phyloP scores from a whole-genome alignment of 37 sponge, comb jelly and placozoan species.

The Oscarella lobularis region DNA sequence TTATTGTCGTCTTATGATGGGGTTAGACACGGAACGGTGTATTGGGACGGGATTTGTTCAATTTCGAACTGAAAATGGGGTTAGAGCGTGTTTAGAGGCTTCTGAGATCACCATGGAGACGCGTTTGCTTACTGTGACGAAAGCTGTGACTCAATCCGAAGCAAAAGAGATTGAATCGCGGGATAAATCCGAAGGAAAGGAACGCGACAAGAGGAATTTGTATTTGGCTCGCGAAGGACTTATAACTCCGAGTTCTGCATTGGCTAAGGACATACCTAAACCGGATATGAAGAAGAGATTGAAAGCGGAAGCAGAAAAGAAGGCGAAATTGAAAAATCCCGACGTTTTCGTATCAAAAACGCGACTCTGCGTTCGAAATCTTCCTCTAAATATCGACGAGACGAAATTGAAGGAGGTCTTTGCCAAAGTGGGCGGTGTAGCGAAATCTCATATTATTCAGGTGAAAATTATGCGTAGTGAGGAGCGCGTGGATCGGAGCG shows the following conservation, averaged over 20 bases:
- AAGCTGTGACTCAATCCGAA: not conserved
- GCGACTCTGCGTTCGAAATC: constrained; percentile 10
- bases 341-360: not conserved
- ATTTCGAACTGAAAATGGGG: not conserved
- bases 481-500: not conserved
- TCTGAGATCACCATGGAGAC: not conserved
- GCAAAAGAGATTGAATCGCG: not conserved
- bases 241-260: not conserved
- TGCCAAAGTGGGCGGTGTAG: constrained; percentile 3
- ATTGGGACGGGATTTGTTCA: not conserved
- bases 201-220: not conserved
- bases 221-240: not conserved
- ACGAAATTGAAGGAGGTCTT: constrained; percentile 8
- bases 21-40: not conserved
- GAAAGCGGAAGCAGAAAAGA: not conserved
- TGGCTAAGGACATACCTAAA: not conserved
- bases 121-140: not conserved
- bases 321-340: not conserved
- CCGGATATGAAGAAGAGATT: not conserved
- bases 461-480: not conserved
- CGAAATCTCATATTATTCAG: constrained; percentile 2
- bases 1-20: not conserved
- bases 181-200: not conserved
- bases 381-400: constrained; percentile 8
- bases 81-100: not conserved